phyloP scores from a whole-genome alignment of 1,140 invertebrate species.

The Acromyrmex heyeri region DNA sequence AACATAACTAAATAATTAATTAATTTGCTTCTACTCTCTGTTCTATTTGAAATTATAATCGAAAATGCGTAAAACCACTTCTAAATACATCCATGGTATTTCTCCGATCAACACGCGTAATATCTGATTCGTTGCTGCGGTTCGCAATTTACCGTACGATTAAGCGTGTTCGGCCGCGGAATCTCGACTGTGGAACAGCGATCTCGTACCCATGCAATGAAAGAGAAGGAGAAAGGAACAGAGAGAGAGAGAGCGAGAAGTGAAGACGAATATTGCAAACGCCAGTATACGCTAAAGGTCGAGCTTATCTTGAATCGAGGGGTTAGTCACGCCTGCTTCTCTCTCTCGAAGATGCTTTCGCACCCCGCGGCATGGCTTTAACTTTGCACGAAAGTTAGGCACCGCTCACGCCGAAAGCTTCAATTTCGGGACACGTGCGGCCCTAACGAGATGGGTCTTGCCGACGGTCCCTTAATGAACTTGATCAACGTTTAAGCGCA shows the following conservation, averaged over 20 bases:
- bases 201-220: slow-evolving; percentile 9
- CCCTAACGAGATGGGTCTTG: slow-evolving; percentile 40
- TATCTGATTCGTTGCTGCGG: slow-evolving; percentile 30
- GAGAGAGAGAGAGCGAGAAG: neutral
- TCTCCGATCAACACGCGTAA: neutral
- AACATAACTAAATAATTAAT: neutral
- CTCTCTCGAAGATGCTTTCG: slow-evolving; percentile 47
- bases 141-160: slow-evolving; percentile 52
- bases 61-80: neutral
- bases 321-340: slow-evolving; percentile 61
- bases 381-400: slow-evolving; percentile 53
- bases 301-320: slow-evolving; percentile 61
- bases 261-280: slow-evolving; percentile 41
- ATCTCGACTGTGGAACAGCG: slow-evolving; percentile 38
- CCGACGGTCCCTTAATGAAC: slow-evolving; percentile 49
- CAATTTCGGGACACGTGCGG: slow-evolving; percentile 47
- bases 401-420: slow-evolving; percentile 50
- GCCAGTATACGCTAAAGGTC: slow-evolving; percentile 50
- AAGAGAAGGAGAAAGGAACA: neutral
- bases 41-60: slow-evolving; percentile 9
- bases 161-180: slow-evolving; percentile 44
- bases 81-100: neutral
- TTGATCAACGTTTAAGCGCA: slow-evolving; percentile 38
- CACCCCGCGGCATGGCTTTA: slow-evolving; percentile 53
- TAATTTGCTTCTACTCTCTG: neutral